Conservation (phyloP, 2,797 vertebrate species). For the Podargus strigoides region DNA sequence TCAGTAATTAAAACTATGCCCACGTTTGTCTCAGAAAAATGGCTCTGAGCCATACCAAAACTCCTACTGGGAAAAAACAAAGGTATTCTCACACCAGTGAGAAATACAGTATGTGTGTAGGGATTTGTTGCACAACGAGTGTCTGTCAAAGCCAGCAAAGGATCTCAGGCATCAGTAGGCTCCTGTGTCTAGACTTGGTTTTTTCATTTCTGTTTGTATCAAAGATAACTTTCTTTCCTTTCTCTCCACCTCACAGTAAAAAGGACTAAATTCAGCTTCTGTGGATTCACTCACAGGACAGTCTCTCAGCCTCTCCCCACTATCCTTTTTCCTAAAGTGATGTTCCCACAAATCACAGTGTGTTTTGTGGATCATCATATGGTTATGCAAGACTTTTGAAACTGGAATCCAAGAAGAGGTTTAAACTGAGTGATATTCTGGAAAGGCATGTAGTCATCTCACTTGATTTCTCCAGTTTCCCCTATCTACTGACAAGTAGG, state of each 20-base stretch:
- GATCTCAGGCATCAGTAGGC: background rate
- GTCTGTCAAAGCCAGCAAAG: background rate
- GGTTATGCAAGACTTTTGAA: background rate
- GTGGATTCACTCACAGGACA: background rate
- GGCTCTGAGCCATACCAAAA: background rate
- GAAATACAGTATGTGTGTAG: rapidly evolving
- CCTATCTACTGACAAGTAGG: background rate
- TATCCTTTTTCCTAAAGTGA: background rate
- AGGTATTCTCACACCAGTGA: background rate
- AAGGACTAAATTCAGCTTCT: background rate
- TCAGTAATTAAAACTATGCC: background rate
- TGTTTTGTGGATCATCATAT: background rate
- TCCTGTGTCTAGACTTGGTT: background rate
- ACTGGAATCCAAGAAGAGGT: background rate
- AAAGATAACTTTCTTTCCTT: background rate
- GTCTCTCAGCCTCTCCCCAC: background rate
- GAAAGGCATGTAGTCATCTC: background rate
- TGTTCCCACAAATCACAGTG: background rate
- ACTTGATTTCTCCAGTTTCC: background rate
- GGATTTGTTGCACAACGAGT: background rate
- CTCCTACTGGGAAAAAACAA: background rate
- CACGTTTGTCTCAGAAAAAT: background rate
- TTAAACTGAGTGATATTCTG: background rate
- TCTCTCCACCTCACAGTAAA: background rate
- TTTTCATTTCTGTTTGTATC: background rate